Conservation (phyloP, 2,113 vertebrate species). For the Motacilla tschutschensis region DNA sequence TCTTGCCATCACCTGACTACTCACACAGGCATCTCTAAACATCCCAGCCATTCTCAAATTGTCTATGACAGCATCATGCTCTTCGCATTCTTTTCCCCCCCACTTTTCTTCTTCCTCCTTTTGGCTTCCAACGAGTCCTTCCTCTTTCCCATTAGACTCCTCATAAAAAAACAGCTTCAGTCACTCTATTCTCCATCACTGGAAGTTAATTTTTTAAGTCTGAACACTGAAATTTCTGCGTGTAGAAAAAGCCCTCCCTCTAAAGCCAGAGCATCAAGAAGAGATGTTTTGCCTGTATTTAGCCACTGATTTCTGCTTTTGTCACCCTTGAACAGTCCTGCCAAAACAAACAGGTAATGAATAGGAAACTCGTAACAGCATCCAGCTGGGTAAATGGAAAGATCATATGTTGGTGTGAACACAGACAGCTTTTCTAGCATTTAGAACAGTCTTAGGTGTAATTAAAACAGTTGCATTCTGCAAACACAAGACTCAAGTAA, state of each 20-base stretch:
- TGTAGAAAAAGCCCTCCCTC: neutral
- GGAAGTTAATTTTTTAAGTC: neutral
- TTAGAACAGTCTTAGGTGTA: neutral
- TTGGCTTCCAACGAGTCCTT: neutral
- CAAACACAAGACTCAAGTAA: neutral
- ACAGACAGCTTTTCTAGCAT: neutral
- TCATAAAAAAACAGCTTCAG: neutral
- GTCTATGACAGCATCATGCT: neutral
- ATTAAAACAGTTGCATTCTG: neutral
- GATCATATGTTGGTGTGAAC: neutral
- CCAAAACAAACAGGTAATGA: neutral
- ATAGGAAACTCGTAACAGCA: neutral
- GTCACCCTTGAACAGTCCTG: neutral
- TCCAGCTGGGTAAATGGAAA: neutral
- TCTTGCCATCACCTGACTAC: rapidly evolving
- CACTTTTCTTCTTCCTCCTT: neutral
- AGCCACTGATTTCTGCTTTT: neutral
- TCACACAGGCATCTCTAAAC: neutral
- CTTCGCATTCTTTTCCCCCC: neutral
- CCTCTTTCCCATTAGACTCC: neutral
- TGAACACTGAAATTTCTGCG: neutral
- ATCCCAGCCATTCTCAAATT: neutral
- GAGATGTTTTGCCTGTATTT: neutral
- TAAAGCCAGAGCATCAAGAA: neutral
- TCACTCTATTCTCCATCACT: neutral